Conservation (phyloP, 2,888 invertebrate genomes). For the Hyposoter dolosus region DNA sequence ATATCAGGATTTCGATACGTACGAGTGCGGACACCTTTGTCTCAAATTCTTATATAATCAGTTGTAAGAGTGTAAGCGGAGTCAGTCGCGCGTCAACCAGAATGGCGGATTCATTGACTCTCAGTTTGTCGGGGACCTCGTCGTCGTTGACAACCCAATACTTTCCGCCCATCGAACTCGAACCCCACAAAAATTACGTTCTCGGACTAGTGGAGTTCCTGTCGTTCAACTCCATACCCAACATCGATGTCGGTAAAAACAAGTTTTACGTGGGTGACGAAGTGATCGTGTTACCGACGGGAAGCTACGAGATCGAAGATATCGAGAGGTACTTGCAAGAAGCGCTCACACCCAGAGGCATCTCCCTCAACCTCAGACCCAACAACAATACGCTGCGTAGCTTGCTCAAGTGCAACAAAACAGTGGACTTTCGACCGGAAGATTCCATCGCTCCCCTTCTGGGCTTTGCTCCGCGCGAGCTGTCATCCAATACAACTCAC, state of each 20-base stretch:
- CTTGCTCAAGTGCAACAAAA: no score
- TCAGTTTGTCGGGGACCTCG: constrained; percentile 72
- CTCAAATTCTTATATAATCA: no score
- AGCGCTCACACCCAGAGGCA: not conserved
- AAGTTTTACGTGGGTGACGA: constrained; percentile 53
- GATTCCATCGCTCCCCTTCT: constrained; percentile 49
- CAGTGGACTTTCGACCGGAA: constrained; percentile 42
- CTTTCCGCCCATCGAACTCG: constrained; percentile 74
- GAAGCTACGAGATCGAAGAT: constrained; percentile 77
- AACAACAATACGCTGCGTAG: constrained; percentile 45
- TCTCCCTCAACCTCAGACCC: not conserved
- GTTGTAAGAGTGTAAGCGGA: no score
- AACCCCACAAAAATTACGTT: constrained; percentile 69
- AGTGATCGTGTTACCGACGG: constrained; percentile 72
- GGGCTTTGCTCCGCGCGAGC: constrained; percentile 29
- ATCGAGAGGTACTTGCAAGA: constrained; percentile 69
- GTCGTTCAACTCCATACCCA: constrained; percentile 76
- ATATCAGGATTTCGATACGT: no score
- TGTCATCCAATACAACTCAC: constrained; percentile 43
- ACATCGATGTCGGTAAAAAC: constrained; percentile 77
- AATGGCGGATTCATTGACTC: no score
- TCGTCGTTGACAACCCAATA: constrained; percentile 72
- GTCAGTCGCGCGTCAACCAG: no score
- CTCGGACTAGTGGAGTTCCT: constrained; percentile 76
- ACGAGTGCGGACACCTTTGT: no score